phyloP scores from a whole-genome alignment of 2,888 invertebrate species.

The Labia minor region DNA sequence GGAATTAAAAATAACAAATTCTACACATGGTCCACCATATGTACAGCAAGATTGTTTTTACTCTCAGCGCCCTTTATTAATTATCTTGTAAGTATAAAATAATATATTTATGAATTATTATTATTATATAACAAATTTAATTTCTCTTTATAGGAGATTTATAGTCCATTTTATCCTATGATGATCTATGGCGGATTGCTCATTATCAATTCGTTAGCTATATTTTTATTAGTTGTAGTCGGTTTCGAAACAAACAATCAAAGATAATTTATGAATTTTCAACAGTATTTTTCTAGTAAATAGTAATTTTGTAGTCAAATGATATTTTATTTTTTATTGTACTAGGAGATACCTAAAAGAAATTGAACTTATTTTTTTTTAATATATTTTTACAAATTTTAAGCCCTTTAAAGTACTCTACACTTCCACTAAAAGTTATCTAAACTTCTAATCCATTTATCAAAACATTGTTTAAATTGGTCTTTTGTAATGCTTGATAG shows the following conservation, averaged over 20 bases:
- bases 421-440: too few relatives aligned
- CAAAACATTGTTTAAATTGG: too few relatives aligned
- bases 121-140: background rate
- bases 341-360: too few relatives aligned
- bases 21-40: background rate
- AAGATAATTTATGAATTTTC: too few relatives aligned
- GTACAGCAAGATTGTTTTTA: background rate
- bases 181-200: background rate
- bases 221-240: background rate
- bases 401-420: too few relatives aligned
- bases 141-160: background rate
- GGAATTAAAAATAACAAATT: background rate
- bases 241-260: background rate
- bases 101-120: background rate
- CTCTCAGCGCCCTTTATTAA: background rate
- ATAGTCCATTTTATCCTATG: background rate
- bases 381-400: too few relatives aligned
- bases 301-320: too few relatives aligned
- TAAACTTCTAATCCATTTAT: too few relatives aligned
- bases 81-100: background rate
- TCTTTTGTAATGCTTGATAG: too few relatives aligned
- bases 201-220: background rate
- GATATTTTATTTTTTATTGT: too few relatives aligned
- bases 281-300: too few relatives aligned
- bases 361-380: too few relatives aligned